Base-by-base conservation (phyloP, 2,888 invertebrate genomes). In the Sphaeridia pumilis region DNA sequence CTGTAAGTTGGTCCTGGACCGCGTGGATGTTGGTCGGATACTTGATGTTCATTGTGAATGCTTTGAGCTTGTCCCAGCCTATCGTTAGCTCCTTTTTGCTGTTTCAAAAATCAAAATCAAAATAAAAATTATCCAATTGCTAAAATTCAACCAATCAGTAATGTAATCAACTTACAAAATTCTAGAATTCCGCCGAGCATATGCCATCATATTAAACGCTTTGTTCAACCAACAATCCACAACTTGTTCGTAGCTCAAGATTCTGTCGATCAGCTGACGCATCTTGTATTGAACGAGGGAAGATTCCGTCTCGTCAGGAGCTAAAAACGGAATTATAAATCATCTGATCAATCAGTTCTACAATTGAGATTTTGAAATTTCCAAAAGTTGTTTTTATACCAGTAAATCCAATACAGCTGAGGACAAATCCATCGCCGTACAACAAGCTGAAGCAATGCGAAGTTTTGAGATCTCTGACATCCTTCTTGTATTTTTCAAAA, bases 61-160 rank as follows among this genome's bases (percentile, higher is more conserved):
- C 48, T 38, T 48, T 48, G 12, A 48, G 36, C 27, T 48, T 24
- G 25, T 48, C 48, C 7, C 12, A 17, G 4, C 38, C 38, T 7
- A 38, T 38, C 17, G 38, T 38, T n/a, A n/a, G n/a, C n/a, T n/a
- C n/a, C n/a, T n/a, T n/a, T 38, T 7, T 14, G 12, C 38, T 38
- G 20, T 5, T 38, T 10, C 31, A 31, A 31, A 31, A 31, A 14
- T 10, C 31, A 31, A 10, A 14, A 14, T 31, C n/a, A n/a, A n/a
- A n/a, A n/a, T n/a, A n/a, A n/a, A n/a, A n/a, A n/a, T n/a, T n/a
- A n/a, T n/a, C n/a, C n/a, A n/a, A n/a, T n/a, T n/a, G n/a, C n/a
- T n/a, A n/a, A n/a, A 31, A 31, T 31, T 31, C 7, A 31, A 14
- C 31, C n/a, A n/a, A 31, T 31, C 31, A 31, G 7, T 14, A 31